Base-by-base conservation (phyloP, 1,140 invertebrate species). In the Drosophila saltans region DNA sequence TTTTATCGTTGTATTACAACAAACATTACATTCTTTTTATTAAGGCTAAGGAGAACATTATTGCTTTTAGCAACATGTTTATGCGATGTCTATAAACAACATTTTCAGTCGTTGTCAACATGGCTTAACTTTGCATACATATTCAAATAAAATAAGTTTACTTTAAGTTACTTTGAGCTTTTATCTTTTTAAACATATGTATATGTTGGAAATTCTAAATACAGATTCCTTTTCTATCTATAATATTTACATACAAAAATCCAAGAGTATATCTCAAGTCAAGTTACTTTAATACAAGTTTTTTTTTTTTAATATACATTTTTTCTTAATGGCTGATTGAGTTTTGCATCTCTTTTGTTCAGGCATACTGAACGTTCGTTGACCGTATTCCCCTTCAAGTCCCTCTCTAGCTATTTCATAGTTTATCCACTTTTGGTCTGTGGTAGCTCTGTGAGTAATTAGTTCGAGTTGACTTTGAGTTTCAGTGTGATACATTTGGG, bases 401-500 rank as follows among this genome's bases (percentile, higher is more conserved):
- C 2, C 43, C 5, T 10, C 43, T 7, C 16, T 45, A 60, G 36
- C 55, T 56, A 59, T 57, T 60, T 48, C 62, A 30, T 61, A 48
- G 26, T 61, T 33, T 66, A 63, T 66, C 40, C 56, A 64, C 58
- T 43, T 16, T 40, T 69, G 61, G 70, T 39, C 52, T 57, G 26
- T 52, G 45, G 8, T 52, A 52, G 45, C 21, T 30, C 43, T 69
- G 41, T 77, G 80, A 88, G 76, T 86, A 83, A 86, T 86, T 86
- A 81, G 82, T 82, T 67, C 43, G 57, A 60, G 55, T 75, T 78
- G 61, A 33, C 58, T 67, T 65, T 63, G 52, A 43, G 67, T 45
- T 56, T 43, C 24, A 16, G 45, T 36, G 39, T 26, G 41, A 40
- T 56, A 55, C 52, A 58, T 60, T 71, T 26, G 72, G 55, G 33